A percentile compares a stretch with the other conserved stretches of the same genome.
Evolutionary conservation across 1,140 invertebrate genomes (phyloP).

Genomic region (Harpegnathos saltator): DNA sequence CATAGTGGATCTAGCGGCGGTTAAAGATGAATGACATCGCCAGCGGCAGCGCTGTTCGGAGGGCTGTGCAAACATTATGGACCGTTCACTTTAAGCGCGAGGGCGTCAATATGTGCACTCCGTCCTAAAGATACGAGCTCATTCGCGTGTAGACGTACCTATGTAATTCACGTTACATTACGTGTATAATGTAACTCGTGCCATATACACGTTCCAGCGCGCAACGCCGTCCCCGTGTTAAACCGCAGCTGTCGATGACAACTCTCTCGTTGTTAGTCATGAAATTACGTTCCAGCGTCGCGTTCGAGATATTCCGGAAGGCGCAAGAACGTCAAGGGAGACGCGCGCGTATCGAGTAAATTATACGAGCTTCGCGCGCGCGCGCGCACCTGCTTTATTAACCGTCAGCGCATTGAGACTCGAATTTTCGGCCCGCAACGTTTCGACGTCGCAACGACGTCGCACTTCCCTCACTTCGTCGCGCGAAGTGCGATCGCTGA

Average conservation of each 20-base stretch:
- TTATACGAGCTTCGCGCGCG: slow-evolving; percentile 40
- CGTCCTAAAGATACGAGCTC: slow-evolving; percentile 46
- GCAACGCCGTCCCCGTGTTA: slow-evolving; percentile 39
- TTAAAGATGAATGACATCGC: slow-evolving; percentile 36
- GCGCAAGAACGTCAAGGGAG: slow-evolving; percentile 52
- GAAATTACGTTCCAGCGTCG: slow-evolving; percentile 55
- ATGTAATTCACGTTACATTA: slow-evolving; percentile 61
- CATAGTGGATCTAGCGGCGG: background rate
- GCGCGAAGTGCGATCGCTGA: too few species aligned
- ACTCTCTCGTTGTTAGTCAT: slow-evolving; percentile 60
- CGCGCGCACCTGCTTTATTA: slow-evolving; percentile 34
- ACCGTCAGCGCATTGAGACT: slow-evolving; percentile 21
- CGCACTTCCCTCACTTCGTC: too few species aligned
- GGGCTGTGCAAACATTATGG: slow-evolving; percentile 44
- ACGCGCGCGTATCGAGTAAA: slow-evolving; percentile 38
- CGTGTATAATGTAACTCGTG: slow-evolving; percentile 57
- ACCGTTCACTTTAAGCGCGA: slow-evolving; percentile 41
- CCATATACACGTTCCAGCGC: slow-evolving; percentile 49
- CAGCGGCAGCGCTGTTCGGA: slow-evolving; percentile 5
- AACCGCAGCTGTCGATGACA: slow-evolving; percentile 62
- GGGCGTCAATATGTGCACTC: slow-evolving; percentile 30
- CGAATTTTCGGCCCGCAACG: slow-evolving; percentile 14
- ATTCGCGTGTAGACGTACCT: slow-evolving; percentile 44
- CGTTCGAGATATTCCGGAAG: slow-evolving; percentile 57
- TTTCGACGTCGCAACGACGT: too few species aligned